These are phyloP conservation scores for Pogonomyrmex californicus DNA, from an alignment of 1,140 invertebrate genomes.

Conservation along the genomic window DNA sequence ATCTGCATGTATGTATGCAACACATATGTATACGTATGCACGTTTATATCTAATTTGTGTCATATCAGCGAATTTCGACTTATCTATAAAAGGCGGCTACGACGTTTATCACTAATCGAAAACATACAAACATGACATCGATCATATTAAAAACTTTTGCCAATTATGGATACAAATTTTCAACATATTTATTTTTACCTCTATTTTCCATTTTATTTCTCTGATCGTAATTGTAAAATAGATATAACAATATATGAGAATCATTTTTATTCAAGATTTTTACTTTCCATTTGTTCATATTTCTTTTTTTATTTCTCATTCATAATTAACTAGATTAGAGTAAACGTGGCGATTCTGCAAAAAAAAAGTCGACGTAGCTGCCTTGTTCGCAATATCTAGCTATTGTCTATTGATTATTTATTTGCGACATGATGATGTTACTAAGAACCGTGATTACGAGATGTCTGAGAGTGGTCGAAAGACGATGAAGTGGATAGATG, in stretches of 20 bases:
- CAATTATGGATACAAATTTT: not conserved
- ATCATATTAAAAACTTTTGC: not conserved
- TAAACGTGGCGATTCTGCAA: not conserved
- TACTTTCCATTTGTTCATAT: not conserved
- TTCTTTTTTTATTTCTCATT: not conserved
- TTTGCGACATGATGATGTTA: slow-evolving; percentile 29
- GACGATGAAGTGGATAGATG: slow-evolving; percentile 56
- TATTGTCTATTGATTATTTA: slow-evolving; percentile 23
- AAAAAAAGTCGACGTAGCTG: slow-evolving; percentile 33
- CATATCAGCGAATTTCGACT: slow-evolving; percentile 31
- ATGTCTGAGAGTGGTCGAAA: slow-evolving; percentile 46
- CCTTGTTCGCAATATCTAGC: not conserved
- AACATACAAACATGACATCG: not conserved
- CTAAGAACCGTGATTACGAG: slow-evolving; percentile 51
- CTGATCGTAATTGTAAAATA: not conserved
- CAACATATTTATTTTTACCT: not conserved
- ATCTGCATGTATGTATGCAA: slow-evolving; percentile 58
- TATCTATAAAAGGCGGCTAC: slow-evolving; percentile 50
- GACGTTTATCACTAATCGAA: slow-evolving; percentile 12
- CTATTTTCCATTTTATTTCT: not conserved
- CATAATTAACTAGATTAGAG: not conserved
- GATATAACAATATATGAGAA: not conserved
- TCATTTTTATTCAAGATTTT: not conserved
- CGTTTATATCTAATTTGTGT: slow-evolving; percentile 61
- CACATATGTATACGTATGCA: slow-evolving; percentile 47